A percentile compares a stretch with the other conserved stretches of the same genome.
These are phyloP conservation scores for Camarhynchus parvulus DNA, from an alignment of 2,113 vertebrate species.

Conservation along the genomic window DNA sequence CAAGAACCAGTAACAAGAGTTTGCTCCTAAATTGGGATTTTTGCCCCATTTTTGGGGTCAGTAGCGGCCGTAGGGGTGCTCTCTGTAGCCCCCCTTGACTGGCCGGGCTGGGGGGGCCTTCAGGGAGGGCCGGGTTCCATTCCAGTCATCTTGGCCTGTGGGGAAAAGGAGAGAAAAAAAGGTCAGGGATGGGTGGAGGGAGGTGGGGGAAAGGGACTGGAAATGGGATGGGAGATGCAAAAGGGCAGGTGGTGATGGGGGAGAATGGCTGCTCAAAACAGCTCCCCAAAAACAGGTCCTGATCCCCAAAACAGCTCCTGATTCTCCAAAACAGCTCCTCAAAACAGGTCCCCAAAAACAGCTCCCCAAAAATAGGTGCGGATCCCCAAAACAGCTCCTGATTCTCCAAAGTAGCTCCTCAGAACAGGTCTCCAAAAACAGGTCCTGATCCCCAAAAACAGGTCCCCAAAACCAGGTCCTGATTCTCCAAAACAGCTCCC, in stretches of 20 bases:
- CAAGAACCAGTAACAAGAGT: slow-evolving; percentile 88
- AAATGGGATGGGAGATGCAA: not conserved
- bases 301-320: not conserved
- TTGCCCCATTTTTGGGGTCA: slow-evolving; percentile 71
- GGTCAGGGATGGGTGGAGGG: not conserved
- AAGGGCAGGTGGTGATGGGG: no score
- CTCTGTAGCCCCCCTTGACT: slow-evolving; percentile 88
- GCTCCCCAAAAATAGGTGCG: no score
- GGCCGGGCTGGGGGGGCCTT: slow-evolving; percentile 86
- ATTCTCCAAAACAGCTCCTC: no score
- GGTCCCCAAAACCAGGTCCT: no score
- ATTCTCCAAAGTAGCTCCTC: no score
- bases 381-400: no score
- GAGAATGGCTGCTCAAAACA: no score
- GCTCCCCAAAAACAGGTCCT: no score
- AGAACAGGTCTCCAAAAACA: no score
- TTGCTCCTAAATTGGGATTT: slow-evolving; percentile 78
- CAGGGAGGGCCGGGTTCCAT: slow-evolving; percentile 83
- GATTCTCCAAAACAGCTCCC: no score
- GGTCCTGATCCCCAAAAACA: no score
- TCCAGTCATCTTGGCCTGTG: slow-evolving; percentile 93
- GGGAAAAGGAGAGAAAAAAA: not conserved
- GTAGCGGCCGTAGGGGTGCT: slow-evolving; percentile 94
- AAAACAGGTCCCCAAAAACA: no score
- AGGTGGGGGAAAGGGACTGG: fast-evolving